These are phyloP conservation scores for Merodon equestris DNA, from an alignment of 2,888 invertebrate species.

Conservation along the genomic window DNA sequence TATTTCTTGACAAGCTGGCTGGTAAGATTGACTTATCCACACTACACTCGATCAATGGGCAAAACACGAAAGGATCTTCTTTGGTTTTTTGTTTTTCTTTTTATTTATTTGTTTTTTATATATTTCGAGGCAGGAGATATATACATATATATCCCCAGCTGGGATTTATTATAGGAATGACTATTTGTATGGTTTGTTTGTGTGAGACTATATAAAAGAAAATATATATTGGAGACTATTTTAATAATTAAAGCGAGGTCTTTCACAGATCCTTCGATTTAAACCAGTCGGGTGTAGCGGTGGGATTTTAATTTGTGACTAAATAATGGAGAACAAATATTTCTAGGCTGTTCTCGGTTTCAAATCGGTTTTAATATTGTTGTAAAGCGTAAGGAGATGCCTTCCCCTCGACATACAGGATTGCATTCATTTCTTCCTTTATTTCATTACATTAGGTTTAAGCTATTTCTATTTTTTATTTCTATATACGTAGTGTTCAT, in stretches of 20 bases:
- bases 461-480: constrained; percentile 11
- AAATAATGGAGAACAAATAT: constrained; percentile 31
- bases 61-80: no score
- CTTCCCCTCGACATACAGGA: constrained; percentile 72
- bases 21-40: no score
- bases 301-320: constrained; percentile 38
- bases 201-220: constrained; percentile 36
- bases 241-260: constrained; percentile 64
- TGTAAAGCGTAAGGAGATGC: constrained; percentile 74
- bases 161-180: constrained; percentile 57
- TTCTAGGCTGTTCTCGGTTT: constrained; percentile 1
- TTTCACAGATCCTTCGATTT: constrained; percentile 59
- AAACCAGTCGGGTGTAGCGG: constrained; percentile 40
- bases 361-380: neutral
- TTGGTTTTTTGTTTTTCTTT: constrained; percentile 3
- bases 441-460: neutral
- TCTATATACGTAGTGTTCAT: constrained; percentile 7
- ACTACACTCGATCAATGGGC: no score
- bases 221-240: constrained; percentile 23
- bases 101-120: constrained; percentile 11
- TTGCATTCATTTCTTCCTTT: constrained; percentile 64
- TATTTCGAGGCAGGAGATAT: constrained; percentile 50
- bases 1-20: no score
- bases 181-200: constrained; percentile 47
- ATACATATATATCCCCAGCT: constrained; percentile 29